These are phyloP conservation scores for Hozukius guyotensis DNA, from an alignment of 2,797 vertebrate genomes.

Conservation along the genomic window DNA sequence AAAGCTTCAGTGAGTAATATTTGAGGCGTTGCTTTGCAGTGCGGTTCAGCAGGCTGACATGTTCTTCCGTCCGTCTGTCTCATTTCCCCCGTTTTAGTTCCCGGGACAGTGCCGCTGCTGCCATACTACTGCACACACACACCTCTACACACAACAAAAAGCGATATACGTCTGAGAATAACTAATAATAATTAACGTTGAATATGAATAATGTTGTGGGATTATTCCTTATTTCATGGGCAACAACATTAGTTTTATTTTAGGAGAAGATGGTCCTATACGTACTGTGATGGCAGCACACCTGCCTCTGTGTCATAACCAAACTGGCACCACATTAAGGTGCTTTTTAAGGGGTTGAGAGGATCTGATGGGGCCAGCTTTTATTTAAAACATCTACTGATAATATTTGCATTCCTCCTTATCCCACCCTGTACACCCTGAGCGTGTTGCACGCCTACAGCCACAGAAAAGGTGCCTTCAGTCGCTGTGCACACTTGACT, in stretches of 20 bases:
- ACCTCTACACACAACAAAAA: no score
- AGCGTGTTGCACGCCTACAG: background rate
- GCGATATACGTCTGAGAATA: accelerated
- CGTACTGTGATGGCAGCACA: background rate
- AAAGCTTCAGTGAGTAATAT: no score
- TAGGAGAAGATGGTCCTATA: background rate
- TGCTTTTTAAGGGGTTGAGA: background rate
- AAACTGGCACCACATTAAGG: background rate
- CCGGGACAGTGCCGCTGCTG: no score
- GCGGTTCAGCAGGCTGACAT: no score
- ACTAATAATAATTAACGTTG: no score
- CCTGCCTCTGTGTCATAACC: background rate
- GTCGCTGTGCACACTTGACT: background rate
- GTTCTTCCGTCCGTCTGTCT: accelerated
- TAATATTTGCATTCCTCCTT: background rate
- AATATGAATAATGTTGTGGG: no score
- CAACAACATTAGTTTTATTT: background rate
- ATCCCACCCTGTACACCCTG: background rate
- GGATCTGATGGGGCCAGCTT: background rate
- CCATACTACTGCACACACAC: no score
- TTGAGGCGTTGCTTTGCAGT: no score
- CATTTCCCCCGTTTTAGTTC: no score
- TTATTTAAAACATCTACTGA: background rate
- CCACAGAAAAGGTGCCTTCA: background rate
- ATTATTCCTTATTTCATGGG: no score